Base-by-base conservation (phyloP, 30 jellyfish, hydroid and myxozoan species). In the Pseudorhiza aurosa region DNA sequence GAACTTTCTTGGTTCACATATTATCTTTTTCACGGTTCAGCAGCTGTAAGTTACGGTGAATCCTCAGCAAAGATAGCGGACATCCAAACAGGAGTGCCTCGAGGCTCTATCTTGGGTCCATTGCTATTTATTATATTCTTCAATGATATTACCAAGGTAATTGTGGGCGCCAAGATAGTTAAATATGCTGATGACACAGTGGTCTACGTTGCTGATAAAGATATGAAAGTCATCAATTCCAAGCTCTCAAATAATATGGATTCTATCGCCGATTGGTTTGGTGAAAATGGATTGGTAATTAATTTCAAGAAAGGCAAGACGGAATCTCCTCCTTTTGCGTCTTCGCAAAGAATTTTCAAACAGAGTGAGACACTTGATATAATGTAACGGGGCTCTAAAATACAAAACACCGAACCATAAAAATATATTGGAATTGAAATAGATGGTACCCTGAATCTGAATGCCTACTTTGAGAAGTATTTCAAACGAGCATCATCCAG, bases 161-260 rank as follows among this genome's bases (percentile, higher is more conserved):
- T 72, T 51, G 75, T 15, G 32, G 67, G 70, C 24, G 71, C 89
- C 75, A 59, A 59, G 81, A 57, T 77, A 35, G 81, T 77, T 58
- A 80, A 80, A 58, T 65, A 80, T 80, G 91, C 91, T 65, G 85
- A 80, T 50, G 91, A 80, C 64, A 64, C 91, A 27, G 91, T 80
- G 85, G 47, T 64, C 47, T 62, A 63, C 56, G 82, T 63, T 39
- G 90, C 90, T 42, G 90, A 80, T 65, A 80, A 50, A 62, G 65
- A 80, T 65, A 2, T 80, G n/a, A 50, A 45, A n/a, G 84, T 62
- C 0, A 80, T 80, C 62, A 80, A 80, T 0, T 11, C 75, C 64
- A 64, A 62, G 82, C 90, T 77, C 33, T 58, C 90, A 59, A 24
- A 77, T 35, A 74, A 57, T 57, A 77, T 77, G 73, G 84, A 77